Evolutionary conservation across 2,113 vertebrate species (phyloP), one percentile per base, ranked within the genome.

Genomic region (Apistogramma diplotaenia): DNA sequence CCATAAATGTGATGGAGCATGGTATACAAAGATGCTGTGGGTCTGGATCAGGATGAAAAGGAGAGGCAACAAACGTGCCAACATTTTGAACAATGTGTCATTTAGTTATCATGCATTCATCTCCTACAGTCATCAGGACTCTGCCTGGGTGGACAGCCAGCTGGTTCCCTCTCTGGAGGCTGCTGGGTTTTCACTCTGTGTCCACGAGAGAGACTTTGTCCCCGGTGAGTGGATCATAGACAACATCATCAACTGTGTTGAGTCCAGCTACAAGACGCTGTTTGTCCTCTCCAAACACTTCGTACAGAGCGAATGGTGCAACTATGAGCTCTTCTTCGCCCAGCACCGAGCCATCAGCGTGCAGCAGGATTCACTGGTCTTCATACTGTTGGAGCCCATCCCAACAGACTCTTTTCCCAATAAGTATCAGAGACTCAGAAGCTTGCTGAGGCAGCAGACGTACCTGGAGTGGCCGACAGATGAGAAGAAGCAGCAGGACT

Each of bases 381-480:
- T 95, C 8, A 82, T 95, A 35, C 72, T 95, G 18, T 35, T 94
- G 51, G 94, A 95, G 79, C 93, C 93, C n/a, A 93, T 95, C 40
- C 89, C 94, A 0, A 8, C 73, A 5, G 87, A 94, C 76, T 91
- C 87, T 12, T 62, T 95, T 72, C 91, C 94, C 10, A 92, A 90
- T 70, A 94, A 91, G 72, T 95, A 89, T 76, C 65, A 91, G 31
- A 93, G 91, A 77, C 91, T 95, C 31, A 82, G 93, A 49, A 84
- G 57, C 12, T 84, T 94, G 43, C 86, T 95, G 65, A 88, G 59
- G 58, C 82, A 82, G 59, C 94, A 96, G 88, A 97, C 96, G 0
- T 97, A 97, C 71, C 85, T 98, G 54, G 95, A 97, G 89, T 98
- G 97, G 96, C 96, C 96, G 0, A 89, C 87, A 33, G 96, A 98